Conservation (phyloP, 1,140 invertebrate species). For the Conus betulinus region DNA sequence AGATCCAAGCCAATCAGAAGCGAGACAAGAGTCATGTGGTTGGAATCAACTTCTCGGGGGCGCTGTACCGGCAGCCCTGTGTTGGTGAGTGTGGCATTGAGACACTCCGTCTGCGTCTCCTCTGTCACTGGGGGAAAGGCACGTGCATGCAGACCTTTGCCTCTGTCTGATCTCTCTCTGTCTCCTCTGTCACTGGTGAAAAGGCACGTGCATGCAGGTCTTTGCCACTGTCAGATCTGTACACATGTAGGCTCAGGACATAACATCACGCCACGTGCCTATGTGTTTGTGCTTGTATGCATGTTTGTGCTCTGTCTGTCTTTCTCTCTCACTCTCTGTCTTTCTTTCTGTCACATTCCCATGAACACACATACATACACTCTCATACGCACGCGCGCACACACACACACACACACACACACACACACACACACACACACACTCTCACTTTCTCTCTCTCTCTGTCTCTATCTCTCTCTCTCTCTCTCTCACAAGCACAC, state of each 20-base stretch:
- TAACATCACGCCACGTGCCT: too few species aligned
- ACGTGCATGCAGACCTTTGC: not conserved
- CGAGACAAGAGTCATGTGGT: constrained; percentile 44
- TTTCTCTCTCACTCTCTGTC: too few species aligned
- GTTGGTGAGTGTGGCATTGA: constrained; percentile 60
- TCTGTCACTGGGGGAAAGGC: not conserved
- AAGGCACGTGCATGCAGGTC: too few species aligned
- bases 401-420: constrained; percentile 18
- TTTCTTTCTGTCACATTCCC: not conserved
- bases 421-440: constrained; percentile 6
- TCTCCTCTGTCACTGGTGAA: too few species aligned
- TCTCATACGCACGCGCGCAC: too few species aligned
- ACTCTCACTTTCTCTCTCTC: too few species aligned
- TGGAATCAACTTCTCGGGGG: constrained; percentile 56
- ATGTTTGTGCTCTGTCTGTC: too few species aligned
- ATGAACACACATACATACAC: not conserved
- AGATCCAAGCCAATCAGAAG: constrained; percentile 66
- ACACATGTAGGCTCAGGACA: too few species aligned
- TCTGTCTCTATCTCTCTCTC: too few species aligned
- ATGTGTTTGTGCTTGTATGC: too few species aligned
- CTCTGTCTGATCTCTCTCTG: too few species aligned
- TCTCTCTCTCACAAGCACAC: not conserved
- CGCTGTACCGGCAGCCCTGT: constrained; percentile 71
- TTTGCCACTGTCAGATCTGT: too few species aligned
- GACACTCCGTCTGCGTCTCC: not conserved